Conservation (phyloP, 2,797 vertebrate species). For the Sebastes minor region DNA sequence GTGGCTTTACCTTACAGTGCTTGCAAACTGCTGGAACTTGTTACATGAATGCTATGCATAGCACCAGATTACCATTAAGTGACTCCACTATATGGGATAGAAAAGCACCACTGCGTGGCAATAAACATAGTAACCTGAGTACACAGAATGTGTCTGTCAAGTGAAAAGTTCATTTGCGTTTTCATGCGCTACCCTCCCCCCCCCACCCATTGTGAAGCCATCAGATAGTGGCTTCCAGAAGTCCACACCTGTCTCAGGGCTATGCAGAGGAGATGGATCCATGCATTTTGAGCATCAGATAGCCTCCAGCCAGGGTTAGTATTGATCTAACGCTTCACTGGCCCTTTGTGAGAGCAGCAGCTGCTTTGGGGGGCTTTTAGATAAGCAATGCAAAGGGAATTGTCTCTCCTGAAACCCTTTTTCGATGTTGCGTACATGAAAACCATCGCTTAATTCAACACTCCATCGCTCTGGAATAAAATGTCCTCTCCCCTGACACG, state of each 20-base stretch:
- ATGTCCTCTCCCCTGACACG: slow-evolving; percentile 67
- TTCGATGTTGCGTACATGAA: slow-evolving; percentile 68
- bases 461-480: slow-evolving; percentile 74
- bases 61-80: slow-evolving; percentile 58
- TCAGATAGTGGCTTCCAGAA: slow-evolving; percentile 81
- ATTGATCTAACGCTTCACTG: slow-evolving; percentile 85
- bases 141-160: slow-evolving; percentile 70
- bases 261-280: slow-evolving; percentile 85
- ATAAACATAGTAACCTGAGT: slow-evolving; percentile 62
- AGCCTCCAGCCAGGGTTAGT: slow-evolving; percentile 81
- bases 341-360: slow-evolving; percentile 81
- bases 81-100: slow-evolving; percentile 43
- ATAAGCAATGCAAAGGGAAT: slow-evolving; percentile 82
- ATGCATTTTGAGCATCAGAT: slow-evolving; percentile 84
- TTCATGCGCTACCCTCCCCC: slow-evolving; percentile 64
- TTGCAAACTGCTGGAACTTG: slow-evolving; percentile 46
- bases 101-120: slow-evolving; percentile 48
- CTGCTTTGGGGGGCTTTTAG: slow-evolving; percentile 82
- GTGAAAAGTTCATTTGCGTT: slow-evolving; percentile 81
- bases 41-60: slow-evolving; percentile 37
- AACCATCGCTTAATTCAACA: slow-evolving; percentile 80
- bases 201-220: slow-evolving; percentile 77
- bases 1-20: slow-evolving; percentile 22
- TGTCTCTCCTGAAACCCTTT: slow-evolving; percentile 71
- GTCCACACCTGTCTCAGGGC: slow-evolving; percentile 83